Evolutionary conservation across 2,888 invertebrate genomes (phyloP).

Genomic region (Dolichopus griseipennis): DNA sequence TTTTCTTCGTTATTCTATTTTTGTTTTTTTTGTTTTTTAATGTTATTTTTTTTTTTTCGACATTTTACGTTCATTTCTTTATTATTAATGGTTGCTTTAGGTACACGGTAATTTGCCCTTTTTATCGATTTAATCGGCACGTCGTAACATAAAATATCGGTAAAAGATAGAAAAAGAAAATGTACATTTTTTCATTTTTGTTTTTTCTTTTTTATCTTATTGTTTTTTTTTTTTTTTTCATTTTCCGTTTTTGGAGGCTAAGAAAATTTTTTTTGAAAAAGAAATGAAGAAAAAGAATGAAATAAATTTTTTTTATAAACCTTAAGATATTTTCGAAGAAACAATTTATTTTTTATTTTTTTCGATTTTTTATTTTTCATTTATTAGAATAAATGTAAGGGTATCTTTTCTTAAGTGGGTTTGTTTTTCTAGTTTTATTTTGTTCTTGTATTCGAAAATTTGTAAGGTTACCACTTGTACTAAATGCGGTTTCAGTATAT

Average conservation of each 20-base stretch:
- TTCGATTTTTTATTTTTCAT: not conserved
- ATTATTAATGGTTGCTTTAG: constrained; percentile 18
- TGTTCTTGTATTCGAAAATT: too few species aligned
- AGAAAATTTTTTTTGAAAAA: not conserved
- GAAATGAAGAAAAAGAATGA: not conserved
- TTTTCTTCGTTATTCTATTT: not conserved
- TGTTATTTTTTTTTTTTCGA: not conserved
- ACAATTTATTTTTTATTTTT: not conserved
- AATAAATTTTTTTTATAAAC: not conserved
- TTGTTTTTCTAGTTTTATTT: not conserved
- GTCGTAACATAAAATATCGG: constrained; percentile 7
- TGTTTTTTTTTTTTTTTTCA: too few species aligned
- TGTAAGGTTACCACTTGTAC: too few species aligned
- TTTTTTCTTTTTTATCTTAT: too few species aligned
- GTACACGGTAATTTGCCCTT: constrained; percentile 19
- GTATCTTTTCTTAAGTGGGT: not conserved
- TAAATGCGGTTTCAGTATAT: too few species aligned
- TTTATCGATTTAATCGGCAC: constrained; percentile 17
- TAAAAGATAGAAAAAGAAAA: not conserved
- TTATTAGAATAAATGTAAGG: not conserved
- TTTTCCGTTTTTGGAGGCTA: constrained; percentile 3
- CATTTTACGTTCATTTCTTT: constrained; percentile 8
- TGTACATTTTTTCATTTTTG: too few species aligned
- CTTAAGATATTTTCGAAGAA: not conserved
- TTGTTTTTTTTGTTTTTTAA: not conserved